Conservation (phyloP, 2,888 invertebrate species). For the Galeruca laticollis region DNA sequence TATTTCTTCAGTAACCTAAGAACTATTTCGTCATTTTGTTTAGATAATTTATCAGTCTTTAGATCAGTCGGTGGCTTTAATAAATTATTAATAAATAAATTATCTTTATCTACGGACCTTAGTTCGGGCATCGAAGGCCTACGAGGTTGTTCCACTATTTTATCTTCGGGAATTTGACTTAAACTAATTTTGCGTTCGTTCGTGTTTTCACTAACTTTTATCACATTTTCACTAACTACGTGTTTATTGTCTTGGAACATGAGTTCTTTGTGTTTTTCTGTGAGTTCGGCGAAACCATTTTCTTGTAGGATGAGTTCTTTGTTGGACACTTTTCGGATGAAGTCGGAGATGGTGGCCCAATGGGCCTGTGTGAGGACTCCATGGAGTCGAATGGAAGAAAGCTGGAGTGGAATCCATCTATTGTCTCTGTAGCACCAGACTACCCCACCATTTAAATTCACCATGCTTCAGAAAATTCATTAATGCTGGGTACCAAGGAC, state of each 20-base stretch:
- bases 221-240: constrained; percentile 56
- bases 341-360: constrained; percentile 75
- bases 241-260: constrained; percentile 53
- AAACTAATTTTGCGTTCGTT: constrained; percentile 57
- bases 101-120: constrained; percentile 57
- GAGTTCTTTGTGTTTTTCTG: constrained; percentile 63
- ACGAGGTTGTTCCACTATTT: constrained; percentile 56
- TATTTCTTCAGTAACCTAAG: constrained; percentile 65
- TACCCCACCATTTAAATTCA: constrained; percentile 71
- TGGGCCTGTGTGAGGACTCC: constrained; percentile 76
- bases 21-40: constrained; percentile 65
- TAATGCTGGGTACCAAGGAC: constrained; percentile 45
- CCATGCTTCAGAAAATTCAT: constrained; percentile 68
- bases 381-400: constrained; percentile 76
- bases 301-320: constrained; percentile 73
- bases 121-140: constrained; percentile 61
- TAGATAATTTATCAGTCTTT: constrained; percentile 59
- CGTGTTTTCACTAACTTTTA: constrained; percentile 53
- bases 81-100: constrained; percentile 66
- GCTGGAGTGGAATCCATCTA: constrained; percentile 76
- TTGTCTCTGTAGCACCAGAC: constrained; percentile 79
- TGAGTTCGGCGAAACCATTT: constrained; percentile 64
- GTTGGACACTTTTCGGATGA: constrained; percentile 75
- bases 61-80: constrained; percentile 59
- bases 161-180: constrained; percentile 60